A percentile compares a stretch with the other conserved stretches of the same genome.
Conservation (phyloP, 2,888 invertebrate genomes). For the Agrochola lota region DNA sequence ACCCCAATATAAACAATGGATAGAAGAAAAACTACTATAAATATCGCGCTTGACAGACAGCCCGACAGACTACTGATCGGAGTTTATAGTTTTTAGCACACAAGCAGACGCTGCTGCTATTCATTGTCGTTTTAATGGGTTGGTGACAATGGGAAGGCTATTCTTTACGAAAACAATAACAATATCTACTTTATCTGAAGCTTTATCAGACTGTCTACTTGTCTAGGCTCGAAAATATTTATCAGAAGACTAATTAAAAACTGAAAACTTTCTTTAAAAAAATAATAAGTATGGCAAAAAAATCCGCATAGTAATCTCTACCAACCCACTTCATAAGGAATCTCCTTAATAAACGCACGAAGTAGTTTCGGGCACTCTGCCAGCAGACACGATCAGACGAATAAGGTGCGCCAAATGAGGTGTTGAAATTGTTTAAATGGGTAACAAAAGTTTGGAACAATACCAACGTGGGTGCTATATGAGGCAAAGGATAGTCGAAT, state of each 20-base stretch:
- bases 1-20: neutral
- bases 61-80: neutral
- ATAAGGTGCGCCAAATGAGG: constrained; percentile 62
- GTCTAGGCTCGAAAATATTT: neutral
- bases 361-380: constrained; percentile 60
- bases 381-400: constrained; percentile 42
- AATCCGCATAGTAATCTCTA: neutral
- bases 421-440: constrained; percentile 63
- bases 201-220: neutral
- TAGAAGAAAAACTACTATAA: neutral
- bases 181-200: neutral
- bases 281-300: neutral
- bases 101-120: neutral
- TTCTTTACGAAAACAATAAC: neutral
- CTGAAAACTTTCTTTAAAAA: neutral
- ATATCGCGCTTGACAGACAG: neutral
- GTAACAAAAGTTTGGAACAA: constrained; percentile 60
- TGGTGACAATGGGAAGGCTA: neutral
- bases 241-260: neutral
- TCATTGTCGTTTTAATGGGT: neutral
- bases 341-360: constrained; percentile 42
- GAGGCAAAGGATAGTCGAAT: constrained; percentile 5
- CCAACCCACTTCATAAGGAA: constrained; percentile 10
- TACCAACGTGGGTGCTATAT: constrained; percentile 47
- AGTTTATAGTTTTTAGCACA: neutral